These are phyloP conservation scores for Idris sp. DNA, from an alignment of 1,140 invertebrate species.

Conservation along the genomic window DNA sequence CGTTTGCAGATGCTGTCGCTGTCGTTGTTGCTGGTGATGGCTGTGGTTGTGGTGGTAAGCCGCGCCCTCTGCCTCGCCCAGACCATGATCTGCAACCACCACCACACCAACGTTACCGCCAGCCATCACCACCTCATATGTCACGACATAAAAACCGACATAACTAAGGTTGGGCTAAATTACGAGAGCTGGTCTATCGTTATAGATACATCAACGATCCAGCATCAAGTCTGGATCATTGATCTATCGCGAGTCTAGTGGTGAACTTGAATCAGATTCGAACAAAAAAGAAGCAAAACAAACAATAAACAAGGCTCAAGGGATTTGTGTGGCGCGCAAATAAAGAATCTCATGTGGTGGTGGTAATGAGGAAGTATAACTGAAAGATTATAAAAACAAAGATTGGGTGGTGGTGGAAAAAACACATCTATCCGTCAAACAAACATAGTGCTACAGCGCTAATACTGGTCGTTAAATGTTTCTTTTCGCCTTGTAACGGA, in stretches of 20 bases:
- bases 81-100: slow-evolving; percentile 78
- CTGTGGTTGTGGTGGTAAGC: slow-evolving; percentile 76
- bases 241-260: no score
- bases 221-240: slow-evolving; percentile 43
- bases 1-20: slow-evolving; percentile 73
- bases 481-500: no score
- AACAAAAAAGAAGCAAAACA: slow-evolving; percentile 52
- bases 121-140: slow-evolving; percentile 70
- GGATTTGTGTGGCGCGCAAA: slow-evolving; percentile 21
- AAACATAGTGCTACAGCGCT: no score
- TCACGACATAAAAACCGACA: slow-evolving; percentile 50
- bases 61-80: slow-evolving; percentile 73
- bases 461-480: no score
- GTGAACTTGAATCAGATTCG: slow-evolving; percentile 47
- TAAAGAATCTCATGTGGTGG: slow-evolving; percentile 60
- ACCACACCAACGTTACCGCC: slow-evolving; percentile 78
- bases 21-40: slow-evolving; percentile 75
- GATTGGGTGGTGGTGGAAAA: no score
- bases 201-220: slow-evolving; percentile 33
- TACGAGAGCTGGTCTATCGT: slow-evolving; percentile 49
- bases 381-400: no score
- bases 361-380: no score
- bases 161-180: slow-evolving; percentile 47
- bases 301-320: slow-evolving; percentile 27
- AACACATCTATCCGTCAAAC: slow-evolving; percentile 38